Evolutionary conservation across 1,140 invertebrate genomes (phyloP), one percentile per base, ranked within the genome.

Genomic region (Micrasema minimum): DNA sequence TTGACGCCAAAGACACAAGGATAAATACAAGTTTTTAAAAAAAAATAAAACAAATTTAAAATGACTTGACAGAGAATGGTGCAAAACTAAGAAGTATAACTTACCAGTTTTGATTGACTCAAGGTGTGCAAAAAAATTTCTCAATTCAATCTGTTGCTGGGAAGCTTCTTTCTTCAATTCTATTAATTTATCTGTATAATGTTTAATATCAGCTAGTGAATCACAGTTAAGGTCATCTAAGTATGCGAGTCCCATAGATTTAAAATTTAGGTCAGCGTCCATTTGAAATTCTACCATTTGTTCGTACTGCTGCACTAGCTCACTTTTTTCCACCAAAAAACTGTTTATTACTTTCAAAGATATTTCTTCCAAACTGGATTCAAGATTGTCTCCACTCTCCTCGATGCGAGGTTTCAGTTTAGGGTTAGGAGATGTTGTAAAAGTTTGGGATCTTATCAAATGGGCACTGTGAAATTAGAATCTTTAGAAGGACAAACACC

Each of bases 331-430:
- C 77, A 88, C 83, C 77, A 87, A 85, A 76, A 90, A 87, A 78
- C 86, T 90, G 71, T 89, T 89, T 9, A 91, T 88, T 43, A 91
- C 78, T 80, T 89, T 90, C 43, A 92, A 79, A 12, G 90, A 91
- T 77, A 93, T 92, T 81, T 93, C 91, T 79, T 93, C 91, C 69
- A 93, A 84, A 78, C 91, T 92, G 45, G 86, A 82, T 75, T 91
- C 88, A 71, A 82, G 83, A 78, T 76, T 83, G 75, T 80, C 87
- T 76, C 84, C 85, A 76, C 85, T 80, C 59, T 80, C 78, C 57
- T 83, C 76, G 43, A 78, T 78, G 76, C 85, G 86, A 35, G 82
- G 78, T 73, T 80, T 76, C 43, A 84, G 72, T 76, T 83, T 82
- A 1, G 80, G 80, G 74, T 87, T 86, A 62, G 88, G 85, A 66